Conservation (phyloP, 2,888 invertebrate species). For the Calameuta idolon region DNA sequence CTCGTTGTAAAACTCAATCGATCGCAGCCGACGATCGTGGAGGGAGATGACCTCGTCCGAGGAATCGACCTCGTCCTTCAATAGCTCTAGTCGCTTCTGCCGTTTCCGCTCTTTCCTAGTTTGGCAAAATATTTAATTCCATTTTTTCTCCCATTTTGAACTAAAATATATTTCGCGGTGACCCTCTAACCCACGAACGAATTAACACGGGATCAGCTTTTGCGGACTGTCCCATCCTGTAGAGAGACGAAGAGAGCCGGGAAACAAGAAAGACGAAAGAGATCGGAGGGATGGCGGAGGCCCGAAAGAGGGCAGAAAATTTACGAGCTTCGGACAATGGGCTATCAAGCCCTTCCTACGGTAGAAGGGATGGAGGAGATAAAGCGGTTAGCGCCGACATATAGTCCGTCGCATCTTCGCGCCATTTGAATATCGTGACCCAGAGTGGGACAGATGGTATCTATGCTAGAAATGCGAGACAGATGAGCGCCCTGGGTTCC, state of each 20-base stretch:
- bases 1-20: conserved; percentile 53
- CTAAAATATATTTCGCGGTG: neutral
- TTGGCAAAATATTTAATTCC: neutral
- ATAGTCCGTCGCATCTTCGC: neutral
- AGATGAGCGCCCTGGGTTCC: neutral
- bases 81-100: conserved; percentile 15
- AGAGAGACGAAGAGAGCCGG: neutral
- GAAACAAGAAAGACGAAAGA: neutral
- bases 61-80: conserved; percentile 17
- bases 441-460: neutral
- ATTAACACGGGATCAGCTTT: neutral
- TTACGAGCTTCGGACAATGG: neutral
- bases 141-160: neutral
- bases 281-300: neutral
- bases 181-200: neutral
- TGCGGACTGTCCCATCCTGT: neutral
- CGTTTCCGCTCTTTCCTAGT: neutral
- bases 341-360: neutral
- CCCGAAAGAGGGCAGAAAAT: neutral
- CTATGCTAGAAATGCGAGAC: neutral
- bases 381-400: neutral
- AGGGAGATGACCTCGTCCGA: conserved; percentile 50
- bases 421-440: neutral
- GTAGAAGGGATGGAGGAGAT: neutral
- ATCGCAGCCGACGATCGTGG: conserved; percentile 53